phyloP scores from a whole-genome alignment of 2,113 vertebrate species.

The Onychorhynchus coronatus region DNA sequence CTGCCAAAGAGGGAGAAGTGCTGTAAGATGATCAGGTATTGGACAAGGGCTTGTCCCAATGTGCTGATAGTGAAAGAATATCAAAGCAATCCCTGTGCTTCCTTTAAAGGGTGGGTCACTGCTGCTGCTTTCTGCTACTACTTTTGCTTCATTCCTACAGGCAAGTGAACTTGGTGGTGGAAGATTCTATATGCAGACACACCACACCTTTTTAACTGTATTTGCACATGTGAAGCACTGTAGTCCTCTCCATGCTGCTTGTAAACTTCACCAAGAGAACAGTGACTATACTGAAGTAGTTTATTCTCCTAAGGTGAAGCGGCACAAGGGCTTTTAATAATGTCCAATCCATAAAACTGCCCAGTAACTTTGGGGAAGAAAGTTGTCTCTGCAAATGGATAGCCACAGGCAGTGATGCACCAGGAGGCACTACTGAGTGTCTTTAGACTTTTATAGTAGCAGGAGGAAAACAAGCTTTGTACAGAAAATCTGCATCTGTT shows the following conservation, averaged over 20 bases:
- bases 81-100: slow-evolving; percentile 30
- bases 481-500: background rate
- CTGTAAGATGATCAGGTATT: slow-evolving; percentile 64
- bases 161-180: background rate
- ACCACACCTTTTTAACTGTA: background rate
- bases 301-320: background rate
- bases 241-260: background rate
- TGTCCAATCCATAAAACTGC: background rate
- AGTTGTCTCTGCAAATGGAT: background rate
- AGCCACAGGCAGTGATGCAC: background rate
- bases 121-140: background rate
- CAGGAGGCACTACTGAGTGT: background rate
- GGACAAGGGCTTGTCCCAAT: slow-evolving; percentile 11
- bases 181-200: background rate
- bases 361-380: background rate
- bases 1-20: slow-evolving; percentile 60
- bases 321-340: background rate
- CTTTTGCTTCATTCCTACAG: background rate
- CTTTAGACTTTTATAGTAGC: background rate
- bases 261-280: background rate
- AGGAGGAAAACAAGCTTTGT: background rate
- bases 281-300: background rate
- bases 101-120: slow-evolving; percentile 19
- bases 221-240: background rate
- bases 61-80: background rate